phyloP scores from a whole-genome alignment of 2,888 invertebrate genomes.

The Drosophila buzzatii region DNA sequence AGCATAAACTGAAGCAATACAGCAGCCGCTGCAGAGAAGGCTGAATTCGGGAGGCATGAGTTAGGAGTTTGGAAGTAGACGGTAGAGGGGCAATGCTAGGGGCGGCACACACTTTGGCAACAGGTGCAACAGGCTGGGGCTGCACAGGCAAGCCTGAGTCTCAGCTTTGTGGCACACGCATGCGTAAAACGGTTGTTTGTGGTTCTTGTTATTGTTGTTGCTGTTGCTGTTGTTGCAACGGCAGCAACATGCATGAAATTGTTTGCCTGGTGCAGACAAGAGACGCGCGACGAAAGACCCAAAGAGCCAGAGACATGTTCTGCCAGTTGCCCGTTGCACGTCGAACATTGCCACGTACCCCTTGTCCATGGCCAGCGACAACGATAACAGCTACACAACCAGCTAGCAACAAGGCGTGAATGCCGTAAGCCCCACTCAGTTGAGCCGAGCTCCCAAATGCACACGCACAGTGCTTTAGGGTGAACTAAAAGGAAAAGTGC shows the following conservation, averaged over 20 bases:
- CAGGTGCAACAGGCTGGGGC: slow-evolving; percentile 66
- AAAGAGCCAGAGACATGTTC: slow-evolving; percentile 63
- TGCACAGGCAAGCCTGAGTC: slow-evolving; percentile 8
- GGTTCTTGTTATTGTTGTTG: slow-evolving; percentile 41
- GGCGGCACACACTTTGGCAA: slow-evolving; percentile 38
- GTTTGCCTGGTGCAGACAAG: slow-evolving; percentile 46
- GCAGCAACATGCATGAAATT: slow-evolving; percentile 75
- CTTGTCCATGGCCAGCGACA: slow-evolving; percentile 49
- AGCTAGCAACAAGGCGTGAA: slow-evolving; percentile 72
- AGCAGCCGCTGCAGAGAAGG: slow-evolving; percentile 29
- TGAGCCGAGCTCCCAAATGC: slow-evolving; percentile 12
- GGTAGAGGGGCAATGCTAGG: background rate
- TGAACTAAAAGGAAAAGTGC: slow-evolving; percentile 45
- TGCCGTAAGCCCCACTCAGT: slow-evolving; percentile 67
- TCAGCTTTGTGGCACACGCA: slow-evolving; percentile 68
- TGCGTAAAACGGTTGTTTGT: slow-evolving; percentile 77
- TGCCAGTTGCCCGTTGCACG: slow-evolving; percentile 54
- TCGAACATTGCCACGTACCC: slow-evolving; percentile 34
- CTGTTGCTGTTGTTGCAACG: slow-evolving; percentile 55
- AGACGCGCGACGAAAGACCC: slow-evolving; percentile 33
- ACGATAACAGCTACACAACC: slow-evolving; percentile 64
- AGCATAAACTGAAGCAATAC: slow-evolving; percentile 73
- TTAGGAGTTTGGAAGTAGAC: background rate
- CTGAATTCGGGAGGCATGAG: slow-evolving; percentile 5
- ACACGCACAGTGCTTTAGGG: slow-evolving; percentile 44